Evolutionary conservation across 1,140 invertebrate species (phyloP).

Genomic region (Heliconius eleuchia): DNA sequence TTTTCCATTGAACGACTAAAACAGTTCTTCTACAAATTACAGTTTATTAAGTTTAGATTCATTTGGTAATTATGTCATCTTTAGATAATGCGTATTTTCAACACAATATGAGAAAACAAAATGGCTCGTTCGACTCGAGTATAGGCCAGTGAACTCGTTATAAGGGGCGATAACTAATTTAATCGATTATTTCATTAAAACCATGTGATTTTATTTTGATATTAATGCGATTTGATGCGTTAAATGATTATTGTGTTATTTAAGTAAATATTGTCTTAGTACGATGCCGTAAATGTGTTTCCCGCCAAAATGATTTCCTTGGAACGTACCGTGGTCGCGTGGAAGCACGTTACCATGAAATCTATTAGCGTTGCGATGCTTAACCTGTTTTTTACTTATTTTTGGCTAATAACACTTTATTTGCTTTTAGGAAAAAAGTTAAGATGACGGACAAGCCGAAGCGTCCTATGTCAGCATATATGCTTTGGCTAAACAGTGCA

Average conservation of each 20-base stretch:
- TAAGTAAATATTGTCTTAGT: conserved; percentile 33
- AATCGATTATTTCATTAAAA: conserved; percentile 48
- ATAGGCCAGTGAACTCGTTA: conserved; percentile 79
- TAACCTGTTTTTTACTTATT: conserved; percentile 33
- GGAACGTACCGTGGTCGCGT: conserved; percentile 45
- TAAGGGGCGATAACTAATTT: conserved; percentile 77
- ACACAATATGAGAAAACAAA: conserved; percentile 80
- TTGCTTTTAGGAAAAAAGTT: conserved; percentile 78
- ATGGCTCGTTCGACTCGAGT: conserved; percentile 79
- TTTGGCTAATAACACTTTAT: conserved; percentile 43
- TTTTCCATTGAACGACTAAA: conserved; percentile 71
- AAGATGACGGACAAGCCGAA: conserved; percentile 94
- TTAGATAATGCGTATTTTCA: conserved; percentile 77
- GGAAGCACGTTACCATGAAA: conserved; percentile 49
- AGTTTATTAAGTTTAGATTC: conserved; percentile 67
- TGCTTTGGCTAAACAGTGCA: conserved; percentile 93
- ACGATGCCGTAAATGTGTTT: conserved; percentile 58
- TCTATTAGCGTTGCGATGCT: conserved; percentile 13
- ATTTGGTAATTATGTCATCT: conserved; percentile 72
- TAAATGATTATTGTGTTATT: conserved; percentile 22
- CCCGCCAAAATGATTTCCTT: conserved; percentile 76
- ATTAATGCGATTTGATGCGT: conserved; percentile 34
- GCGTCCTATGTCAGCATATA: conserved; percentile 91
- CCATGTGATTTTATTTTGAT: conserved; percentile 33
- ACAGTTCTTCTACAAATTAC: conserved; percentile 77